Percentiles rank a stretch among this genome's conserved stretches.
Conservation (phyloP, 2,888 invertebrate species). For the Amphipoea lucens region DNA sequence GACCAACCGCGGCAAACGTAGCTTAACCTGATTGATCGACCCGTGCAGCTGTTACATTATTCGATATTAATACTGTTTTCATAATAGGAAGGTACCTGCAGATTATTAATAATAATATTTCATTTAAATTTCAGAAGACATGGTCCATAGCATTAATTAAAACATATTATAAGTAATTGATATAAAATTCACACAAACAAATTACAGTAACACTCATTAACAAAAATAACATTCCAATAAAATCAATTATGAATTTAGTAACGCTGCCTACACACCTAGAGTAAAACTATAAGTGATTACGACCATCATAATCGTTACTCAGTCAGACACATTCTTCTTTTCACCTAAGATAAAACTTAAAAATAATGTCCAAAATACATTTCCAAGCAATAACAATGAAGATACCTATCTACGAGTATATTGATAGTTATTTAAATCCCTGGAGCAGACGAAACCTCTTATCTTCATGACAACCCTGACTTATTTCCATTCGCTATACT, state of each 20-base stretch:
- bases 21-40: too few species aligned
- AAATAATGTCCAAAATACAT: constrained; percentile 34
- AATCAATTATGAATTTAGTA: neutral
- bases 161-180: neutral
- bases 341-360: neutral
- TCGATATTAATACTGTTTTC: neutral
- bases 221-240: neutral
- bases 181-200: neutral
- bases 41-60: too few species aligned
- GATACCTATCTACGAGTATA: constrained; percentile 22
- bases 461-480: constrained; percentile 25
- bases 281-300: neutral
- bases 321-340: neutral
- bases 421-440: constrained; percentile 33
- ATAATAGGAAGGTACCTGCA: neutral
- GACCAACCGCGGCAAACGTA: too few species aligned
- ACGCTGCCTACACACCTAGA: neutral
- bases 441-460: constrained; percentile 9
- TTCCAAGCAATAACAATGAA: constrained; percentile 48
- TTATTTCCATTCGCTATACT: constrained; percentile 26
- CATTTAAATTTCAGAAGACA: neutral
- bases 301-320: neutral
- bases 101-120: neutral
- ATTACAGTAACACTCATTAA: neutral
- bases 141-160: neutral